Percentiles rank a stretch among this genome's conserved stretches.
These are phyloP conservation scores for Pollachius pollachius DNA, from an alignment of 2,113 vertebrate species.

Conservation along the genomic window DNA sequence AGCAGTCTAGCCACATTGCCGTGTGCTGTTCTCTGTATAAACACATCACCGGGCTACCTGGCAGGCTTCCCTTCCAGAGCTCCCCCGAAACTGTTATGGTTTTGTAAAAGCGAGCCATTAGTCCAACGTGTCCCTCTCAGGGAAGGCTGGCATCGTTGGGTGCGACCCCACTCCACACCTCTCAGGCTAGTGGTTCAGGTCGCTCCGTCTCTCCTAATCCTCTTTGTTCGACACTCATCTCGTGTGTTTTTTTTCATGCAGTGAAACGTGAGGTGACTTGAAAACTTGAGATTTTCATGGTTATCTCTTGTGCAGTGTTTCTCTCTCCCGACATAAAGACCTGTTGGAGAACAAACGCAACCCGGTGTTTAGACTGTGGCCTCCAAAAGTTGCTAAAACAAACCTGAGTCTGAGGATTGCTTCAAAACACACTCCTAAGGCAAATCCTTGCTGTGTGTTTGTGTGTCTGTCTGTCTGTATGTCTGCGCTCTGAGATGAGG, in stretches of 20 bases:
- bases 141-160: background rate
- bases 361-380: constrained; percentile 17
- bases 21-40: constrained; percentile 30
- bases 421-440: constrained; percentile 45
- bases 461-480: background rate
- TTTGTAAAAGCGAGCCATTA: constrained; percentile 23
- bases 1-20: constrained; percentile 31
- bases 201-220: too few relatives aligned
- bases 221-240: too few relatives aligned
- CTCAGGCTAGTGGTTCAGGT: too few relatives aligned
- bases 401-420: constrained; percentile 42
- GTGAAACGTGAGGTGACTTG: too few relatives aligned
- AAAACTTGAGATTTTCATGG: too few relatives aligned
- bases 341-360: constrained; percentile 19
- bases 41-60: constrained; percentile 19
- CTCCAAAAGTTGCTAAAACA: constrained; percentile 20
- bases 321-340: too few relatives aligned
- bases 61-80: constrained; percentile 7
- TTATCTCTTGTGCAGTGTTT: too few relatives aligned
- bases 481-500: background rate
- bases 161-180: too few relatives aligned
- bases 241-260: too few relatives aligned
- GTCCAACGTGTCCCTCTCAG: background rate
- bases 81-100: background rate
- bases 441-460: constrained; percentile 35